Conservation (phyloP, 2,797 vertebrate species). For the Rhinella marina region DNA sequence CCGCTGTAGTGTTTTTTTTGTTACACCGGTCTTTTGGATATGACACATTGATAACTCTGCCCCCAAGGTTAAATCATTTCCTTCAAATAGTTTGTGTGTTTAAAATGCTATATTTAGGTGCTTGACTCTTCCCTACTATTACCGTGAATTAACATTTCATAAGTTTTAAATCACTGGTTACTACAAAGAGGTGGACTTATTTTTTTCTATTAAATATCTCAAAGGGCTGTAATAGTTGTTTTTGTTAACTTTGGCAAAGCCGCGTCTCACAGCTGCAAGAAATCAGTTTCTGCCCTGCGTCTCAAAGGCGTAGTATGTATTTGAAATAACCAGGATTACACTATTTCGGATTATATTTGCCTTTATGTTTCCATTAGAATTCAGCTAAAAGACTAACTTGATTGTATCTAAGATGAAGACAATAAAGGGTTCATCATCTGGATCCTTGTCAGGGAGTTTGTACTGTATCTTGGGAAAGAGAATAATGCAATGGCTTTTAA, state of each 20-base stretch:
- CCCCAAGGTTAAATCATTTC: neutral
- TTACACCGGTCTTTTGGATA: neutral
- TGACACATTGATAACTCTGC: neutral
- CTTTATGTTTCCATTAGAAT: neutral
- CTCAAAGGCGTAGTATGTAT: conserved; percentile 12
- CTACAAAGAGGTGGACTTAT: neutral
- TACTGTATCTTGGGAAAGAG: neutral
- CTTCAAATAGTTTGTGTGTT: neutral
- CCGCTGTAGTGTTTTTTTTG: neutral
- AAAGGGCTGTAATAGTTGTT: conserved; percentile 40
- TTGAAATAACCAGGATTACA: conserved; percentile 11
- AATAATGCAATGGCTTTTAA: neutral
- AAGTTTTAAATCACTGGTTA: neutral
- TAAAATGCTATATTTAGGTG: conserved; percentile 26
- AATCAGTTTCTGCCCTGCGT: conserved; percentile 41
- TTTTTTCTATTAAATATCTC: conserved; percentile 50
- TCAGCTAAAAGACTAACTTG: neutral
- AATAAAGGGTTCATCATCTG: neutral
- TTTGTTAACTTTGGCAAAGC: conserved; percentile 23
- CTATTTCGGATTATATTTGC: neutral
- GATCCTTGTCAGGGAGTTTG: neutral
- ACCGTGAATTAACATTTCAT: neutral
- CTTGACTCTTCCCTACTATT: neutral
- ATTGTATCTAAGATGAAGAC: neutral
- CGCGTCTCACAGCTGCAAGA: conserved; percentile 19